These are phyloP conservation scores for Homalodisca vitripennis DNA, from an alignment of 1,140 invertebrate genomes.

Conservation along the genomic window DNA sequence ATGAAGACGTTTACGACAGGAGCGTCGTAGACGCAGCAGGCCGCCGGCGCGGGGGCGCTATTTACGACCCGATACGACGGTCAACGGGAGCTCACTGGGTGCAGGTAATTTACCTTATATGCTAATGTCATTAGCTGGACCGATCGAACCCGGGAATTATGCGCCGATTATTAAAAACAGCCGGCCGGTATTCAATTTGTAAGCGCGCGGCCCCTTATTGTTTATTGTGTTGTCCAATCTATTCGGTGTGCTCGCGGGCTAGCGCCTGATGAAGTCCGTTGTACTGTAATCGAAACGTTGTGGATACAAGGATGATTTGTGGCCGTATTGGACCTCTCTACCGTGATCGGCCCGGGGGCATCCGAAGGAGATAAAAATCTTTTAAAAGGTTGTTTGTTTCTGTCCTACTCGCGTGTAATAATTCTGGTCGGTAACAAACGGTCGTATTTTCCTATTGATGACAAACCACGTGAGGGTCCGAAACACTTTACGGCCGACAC, in stretches of 20 bases:
- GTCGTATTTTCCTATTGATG: too few relatives aligned
- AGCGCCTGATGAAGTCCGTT: constrained; percentile 13
- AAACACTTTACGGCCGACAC: too few relatives aligned
- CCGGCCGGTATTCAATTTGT: constrained; percentile 23
- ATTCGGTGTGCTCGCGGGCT: constrained; percentile 9
- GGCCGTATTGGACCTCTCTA: too few relatives aligned
- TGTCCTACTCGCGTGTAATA: too few relatives aligned
- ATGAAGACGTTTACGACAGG: background rate
- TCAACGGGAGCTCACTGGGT: background rate
- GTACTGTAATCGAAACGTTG: constrained; percentile 9
- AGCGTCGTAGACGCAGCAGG: too few relatives aligned
- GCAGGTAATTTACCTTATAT: constrained; percentile 25
- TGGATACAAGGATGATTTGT: constrained; percentile 12
- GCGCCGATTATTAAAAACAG: constrained; percentile 25
- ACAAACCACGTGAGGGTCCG: too few relatives aligned
- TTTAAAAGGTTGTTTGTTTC: too few relatives aligned
- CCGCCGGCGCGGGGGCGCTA: background rate
- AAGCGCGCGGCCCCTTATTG: constrained; percentile 23
- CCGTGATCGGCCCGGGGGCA: too few relatives aligned
- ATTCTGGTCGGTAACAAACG: too few relatives aligned
- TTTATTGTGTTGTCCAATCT: constrained; percentile 25
- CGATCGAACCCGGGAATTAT: constrained; percentile 20
- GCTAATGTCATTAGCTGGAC: constrained; percentile 13
- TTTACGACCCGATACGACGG: background rate
- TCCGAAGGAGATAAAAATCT: too few relatives aligned